Evolutionary conservation across 2,113 vertebrate genomes (phyloP).

Genomic region (Noturus placidus): DNA sequence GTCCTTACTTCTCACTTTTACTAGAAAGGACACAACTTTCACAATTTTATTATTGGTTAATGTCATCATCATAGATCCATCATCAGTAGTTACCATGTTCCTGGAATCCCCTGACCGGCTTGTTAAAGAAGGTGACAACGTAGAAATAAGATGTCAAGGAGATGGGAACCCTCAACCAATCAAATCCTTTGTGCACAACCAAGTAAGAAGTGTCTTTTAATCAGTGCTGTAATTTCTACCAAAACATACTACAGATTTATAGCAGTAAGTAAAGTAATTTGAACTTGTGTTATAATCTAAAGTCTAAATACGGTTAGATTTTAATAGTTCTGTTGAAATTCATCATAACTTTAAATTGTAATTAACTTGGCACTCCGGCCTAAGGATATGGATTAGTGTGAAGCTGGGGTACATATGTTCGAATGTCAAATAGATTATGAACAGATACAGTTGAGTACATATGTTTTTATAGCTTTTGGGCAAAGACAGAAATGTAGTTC

Average conservation of each 20-base stretch:
- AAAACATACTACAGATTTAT: not conserved
- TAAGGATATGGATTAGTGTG: not conserved
- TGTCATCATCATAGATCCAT: slow-evolving; percentile 67
- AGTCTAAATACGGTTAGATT: not conserved
- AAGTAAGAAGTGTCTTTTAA: slow-evolving; percentile 53
- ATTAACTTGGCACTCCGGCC: not conserved
- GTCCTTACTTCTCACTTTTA: rapidly evolving
- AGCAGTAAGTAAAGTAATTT: not conserved
- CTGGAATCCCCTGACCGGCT: not conserved
- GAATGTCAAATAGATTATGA: not conserved
- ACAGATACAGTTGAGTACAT: not conserved
- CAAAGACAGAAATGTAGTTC: not conserved
- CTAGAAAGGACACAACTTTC: not conserved
- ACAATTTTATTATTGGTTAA: not conserved
- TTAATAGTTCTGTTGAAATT: not conserved
- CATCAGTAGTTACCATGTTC: slow-evolving; percentile 62
- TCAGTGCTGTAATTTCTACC: not conserved
- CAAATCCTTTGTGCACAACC: slow-evolving; percentile 65
- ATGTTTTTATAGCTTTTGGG: not conserved
- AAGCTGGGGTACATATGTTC: not conserved
- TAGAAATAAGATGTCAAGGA: slow-evolving; percentile 70
- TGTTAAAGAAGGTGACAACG: slow-evolving; percentile 78
- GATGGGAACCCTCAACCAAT: slow-evolving; percentile 73
- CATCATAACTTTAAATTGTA: not conserved
- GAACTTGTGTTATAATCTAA: not conserved